Base-by-base conservation (phyloP, 2,888 invertebrate genomes). In the Choristoneura rosaceana region DNA sequence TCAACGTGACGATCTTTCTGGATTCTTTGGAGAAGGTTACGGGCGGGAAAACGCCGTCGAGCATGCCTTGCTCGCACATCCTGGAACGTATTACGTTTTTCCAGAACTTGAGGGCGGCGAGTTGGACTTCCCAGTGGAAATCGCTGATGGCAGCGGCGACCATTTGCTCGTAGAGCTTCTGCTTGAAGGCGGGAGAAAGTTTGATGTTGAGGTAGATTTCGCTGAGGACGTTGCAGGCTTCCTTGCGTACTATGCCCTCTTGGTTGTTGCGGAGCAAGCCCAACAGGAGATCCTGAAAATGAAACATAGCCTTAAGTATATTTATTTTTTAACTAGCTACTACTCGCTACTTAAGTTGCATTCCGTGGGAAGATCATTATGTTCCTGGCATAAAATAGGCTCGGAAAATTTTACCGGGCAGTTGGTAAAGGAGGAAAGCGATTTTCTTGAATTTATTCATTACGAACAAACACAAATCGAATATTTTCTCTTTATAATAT, bases 81-180 rank as follows among this genome's bases (percentile, higher is more conserved):
- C 96, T 95, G 0, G 95, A 94, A 34, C 95, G 92, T 60, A 97
- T 96, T 33, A 96, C 96, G 12, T 95, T 90, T 69, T 95, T 94
- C 97, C 97, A 98, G 81, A 97, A 97, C 71, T 94, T 92, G 0
- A 98, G 84, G 0, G 97, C 96, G 70, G 95, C 95, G 0, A 96
- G 90, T 87, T 97, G 97, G 0, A 97, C 97, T 85, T 98, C 97
- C 97, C 97, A 97, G 82, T 98, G 96, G 71, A 97, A 95, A 85
- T 98, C 98, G 10, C 95, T 91, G 0, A 96, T 94, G 0, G 96
- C 96, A 0, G 96, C 95, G 14, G 95, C 93, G 0, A 95, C 94
- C 95, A 97, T 96, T 4, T 96, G 95, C 41, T 95, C 94, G 79
- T 95, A 96, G 4, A 97, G 88, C 0, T 88, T 86, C 47, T 94